These are phyloP conservation scores for Darevskia mixta DNA, from an alignment of 2,797 vertebrate genomes.

Conservation along the genomic window DNA sequence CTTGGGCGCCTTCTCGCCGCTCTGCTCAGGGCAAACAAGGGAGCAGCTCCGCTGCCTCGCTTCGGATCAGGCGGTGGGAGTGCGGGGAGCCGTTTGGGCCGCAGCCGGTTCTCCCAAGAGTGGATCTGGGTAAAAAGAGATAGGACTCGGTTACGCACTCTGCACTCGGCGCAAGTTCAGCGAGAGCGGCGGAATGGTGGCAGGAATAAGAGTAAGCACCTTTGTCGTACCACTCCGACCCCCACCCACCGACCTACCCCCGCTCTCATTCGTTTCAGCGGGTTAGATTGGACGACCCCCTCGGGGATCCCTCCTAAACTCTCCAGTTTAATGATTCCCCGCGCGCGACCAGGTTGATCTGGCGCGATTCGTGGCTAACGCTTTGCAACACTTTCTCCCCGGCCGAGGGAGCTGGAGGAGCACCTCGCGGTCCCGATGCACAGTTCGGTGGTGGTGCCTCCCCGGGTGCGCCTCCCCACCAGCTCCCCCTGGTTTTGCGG, in stretches of 20 bases:
- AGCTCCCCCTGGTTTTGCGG: background rate
- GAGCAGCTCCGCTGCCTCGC: background rate
- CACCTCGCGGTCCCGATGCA: background rate
- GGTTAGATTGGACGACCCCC: no score
- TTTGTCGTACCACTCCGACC: no score
- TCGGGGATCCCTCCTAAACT: no score
- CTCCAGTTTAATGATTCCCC: no score
- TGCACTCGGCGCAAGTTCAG: no score
- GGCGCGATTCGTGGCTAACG: background rate
- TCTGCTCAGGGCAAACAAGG: background rate
- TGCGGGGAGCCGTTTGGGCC: background rate
- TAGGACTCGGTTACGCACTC: background rate
- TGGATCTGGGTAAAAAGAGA: background rate
- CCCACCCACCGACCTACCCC: no score
- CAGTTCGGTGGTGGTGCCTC: background rate
- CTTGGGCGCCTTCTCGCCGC: background rate
- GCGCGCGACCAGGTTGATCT: background rate
- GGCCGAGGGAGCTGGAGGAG: background rate
- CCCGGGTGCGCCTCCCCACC: background rate
- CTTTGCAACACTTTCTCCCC: no score
- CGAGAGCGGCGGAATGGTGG: background rate
- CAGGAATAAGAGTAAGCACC: background rate
- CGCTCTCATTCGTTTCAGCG: no score
- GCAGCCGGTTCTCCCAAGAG: background rate
- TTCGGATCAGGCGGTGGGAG: background rate